Evolutionary conservation across 2,888 invertebrate species (phyloP).

Genomic region (Dolichopus griseipennis): DNA sequence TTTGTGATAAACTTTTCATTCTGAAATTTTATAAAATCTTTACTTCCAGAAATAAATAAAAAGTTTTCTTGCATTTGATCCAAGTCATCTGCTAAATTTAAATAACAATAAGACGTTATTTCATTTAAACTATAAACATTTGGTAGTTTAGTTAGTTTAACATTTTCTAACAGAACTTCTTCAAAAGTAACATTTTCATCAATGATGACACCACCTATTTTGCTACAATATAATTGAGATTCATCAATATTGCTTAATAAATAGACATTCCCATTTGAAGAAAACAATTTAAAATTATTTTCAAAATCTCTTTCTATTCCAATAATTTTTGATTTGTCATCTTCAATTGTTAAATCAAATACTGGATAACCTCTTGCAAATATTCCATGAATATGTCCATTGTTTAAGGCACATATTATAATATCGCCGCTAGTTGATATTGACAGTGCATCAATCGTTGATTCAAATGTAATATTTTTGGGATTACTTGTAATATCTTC

Average conservation of each 20-base stretch:
- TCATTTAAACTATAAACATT: slow-evolving; percentile 25
- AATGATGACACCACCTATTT: slow-evolving; percentile 27
- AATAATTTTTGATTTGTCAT: slow-evolving; percentile 36
- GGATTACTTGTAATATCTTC: slow-evolving; percentile 35
- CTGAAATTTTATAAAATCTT: slow-evolving; percentile 27
- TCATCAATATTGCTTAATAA: slow-evolving; percentile 33
- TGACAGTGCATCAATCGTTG: slow-evolving; percentile 34
- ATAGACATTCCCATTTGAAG: slow-evolving; percentile 37
- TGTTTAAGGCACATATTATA: slow-evolving; percentile 36
- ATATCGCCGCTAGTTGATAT: slow-evolving; percentile 37
- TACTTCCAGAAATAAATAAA: slow-evolving; percentile 26
- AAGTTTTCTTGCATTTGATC: slow-evolving; percentile 17
- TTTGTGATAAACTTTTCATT: slow-evolving; percentile 23
- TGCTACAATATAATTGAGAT: slow-evolving; percentile 28
- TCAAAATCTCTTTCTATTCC: slow-evolving; percentile 31
- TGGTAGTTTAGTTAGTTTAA: slow-evolving; percentile 26
- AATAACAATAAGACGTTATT: slow-evolving; percentile 24
- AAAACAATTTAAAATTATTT: slow-evolving; percentile 31
- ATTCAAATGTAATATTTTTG: slow-evolving; percentile 33
- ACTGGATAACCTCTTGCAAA: slow-evolving; percentile 36
- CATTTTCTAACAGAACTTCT: slow-evolving; percentile 17
- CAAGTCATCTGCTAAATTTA: slow-evolving; percentile 7
- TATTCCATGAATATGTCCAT: slow-evolving; percentile 40
- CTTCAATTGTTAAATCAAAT: slow-evolving; percentile 33
- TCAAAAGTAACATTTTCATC: slow-evolving; percentile 28